Evolutionary conservation across 2,888 invertebrate species (phyloP), one percentile per base, ranked within the genome.

Genomic region (Zygogramma bicolorata): DNA sequence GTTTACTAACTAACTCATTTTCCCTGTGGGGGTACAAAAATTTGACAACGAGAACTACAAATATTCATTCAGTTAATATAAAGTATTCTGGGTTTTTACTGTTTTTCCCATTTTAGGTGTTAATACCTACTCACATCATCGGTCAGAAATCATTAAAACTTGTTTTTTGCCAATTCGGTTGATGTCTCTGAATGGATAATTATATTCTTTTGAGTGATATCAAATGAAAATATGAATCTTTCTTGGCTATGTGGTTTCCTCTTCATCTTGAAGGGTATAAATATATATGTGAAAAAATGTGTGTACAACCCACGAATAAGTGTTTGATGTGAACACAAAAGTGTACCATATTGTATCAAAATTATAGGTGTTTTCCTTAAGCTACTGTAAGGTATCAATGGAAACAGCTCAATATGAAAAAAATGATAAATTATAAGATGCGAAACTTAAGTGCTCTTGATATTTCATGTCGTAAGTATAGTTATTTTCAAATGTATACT

Each of bases 361-460:
- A 82, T 84, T 80, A 76, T 83, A 80, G 74, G 78, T 84, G 83
- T 83, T 79, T 83, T 83, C 78, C 79, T 77, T 82, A 82, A 79
- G 79, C 75, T 80, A 76, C 79, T 31, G 25, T 13, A 31, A 67
- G 62, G 74, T 81, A 82, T 81, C 85, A 85, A 85, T 85, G 85
- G 85, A 85, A 85, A 84, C 85, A 85, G 85, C 84, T 86, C 84
- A 83, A 84, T 85, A 84, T n/a, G n/a, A 84, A 83, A 76, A 81
- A 70, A 80, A 77, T 79, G 80, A 77, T 84, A 84, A 84, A 83
- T 82, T 84, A 83, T 86, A 85, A 85, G 84, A 84, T 81, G 85
- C 84, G 84, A 86, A 87, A 87, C 87, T 86, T 86, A 87, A 87
- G 87, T 87, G 87, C 87, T 87, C 87, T 87, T 87, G 87, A 86